Base-by-base conservation (phyloP, 2,888 invertebrate genomes). In the Brachylomia viminalis region DNA sequence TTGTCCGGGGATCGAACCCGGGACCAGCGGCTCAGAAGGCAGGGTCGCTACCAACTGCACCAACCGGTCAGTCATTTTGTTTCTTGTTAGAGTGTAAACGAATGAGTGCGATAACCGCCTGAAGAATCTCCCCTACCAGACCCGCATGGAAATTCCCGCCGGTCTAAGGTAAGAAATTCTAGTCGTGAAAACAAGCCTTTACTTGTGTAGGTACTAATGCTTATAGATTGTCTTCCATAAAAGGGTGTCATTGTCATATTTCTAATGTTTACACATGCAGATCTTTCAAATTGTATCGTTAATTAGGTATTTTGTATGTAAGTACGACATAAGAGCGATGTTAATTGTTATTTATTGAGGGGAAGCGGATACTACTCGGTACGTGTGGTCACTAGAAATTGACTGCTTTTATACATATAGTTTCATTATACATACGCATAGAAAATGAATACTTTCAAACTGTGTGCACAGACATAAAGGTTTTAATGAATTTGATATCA, bases 261-360 rank as follows among this genome's bases (percentile, higher is more conserved):
- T 0, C 5, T 0, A 52, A 38, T 72, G 27, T 20, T 27, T 20
- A 52, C n/a, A 4, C 10, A 61, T 75, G 59, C 15, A 59, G 17
- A 64, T 52, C 64, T 64, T 30, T 30, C 20, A 0, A 69, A 67
- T 13, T 59, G 2, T 27, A 4, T 54, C 2, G 6, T 54, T 80
- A 83, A 80, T 83, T 33, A 83, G 27, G 0, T 49, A 65, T 83
- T n/a, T 83, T 83, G 27, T 70, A 78, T 80, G 83, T 78, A 52
- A 52, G 27, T n/a, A 20, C 30, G 13, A 15, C 52, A 54, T 20
- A 30, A 38, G n/a, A 33, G 42, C 27, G 1, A 33, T 42, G 38
- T 54, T 45, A 47, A 68, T 68, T 33, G 77, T 13, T 20, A n/a
- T 54, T 75, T 61, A 76, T 27, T 38, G 8, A 42, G 42, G 7